Percentiles rank a stretch among this genome's conserved stretches.
phyloP scores from a whole-genome alignment of 2,888 invertebrate genomes.

The Thera britannica region DNA sequence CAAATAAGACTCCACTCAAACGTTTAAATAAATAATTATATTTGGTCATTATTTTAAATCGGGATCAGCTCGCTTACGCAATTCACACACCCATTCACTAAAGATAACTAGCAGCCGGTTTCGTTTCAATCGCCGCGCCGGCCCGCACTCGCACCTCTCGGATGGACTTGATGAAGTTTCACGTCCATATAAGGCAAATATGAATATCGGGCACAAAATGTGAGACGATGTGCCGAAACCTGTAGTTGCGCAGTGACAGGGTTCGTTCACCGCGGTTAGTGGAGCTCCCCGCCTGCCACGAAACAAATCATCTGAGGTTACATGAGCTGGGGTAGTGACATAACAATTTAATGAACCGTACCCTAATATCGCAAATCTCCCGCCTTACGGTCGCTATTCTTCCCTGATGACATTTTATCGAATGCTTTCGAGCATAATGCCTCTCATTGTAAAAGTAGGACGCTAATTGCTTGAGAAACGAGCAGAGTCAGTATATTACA shows the following conservation, averaged over 20 bases:
- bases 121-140: slow-evolving; percentile 30
- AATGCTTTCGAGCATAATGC: background rate
- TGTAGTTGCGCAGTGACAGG: slow-evolving; percentile 73
- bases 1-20: slow-evolving; percentile 27
- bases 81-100: slow-evolving; percentile 39
- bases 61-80: slow-evolving; percentile 29
- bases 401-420: background rate
- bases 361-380: slow-evolving; percentile 42
- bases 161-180: slow-evolving; percentile 51
- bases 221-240: slow-evolving; percentile 74
- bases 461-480: slow-evolving; percentile 31
- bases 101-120: slow-evolving; percentile 27
- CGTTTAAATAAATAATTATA: slow-evolving; percentile 26
- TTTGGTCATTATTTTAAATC: slow-evolving; percentile 29
- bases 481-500: slow-evolving; percentile 36
- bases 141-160: slow-evolving; percentile 4
- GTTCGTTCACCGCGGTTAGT: slow-evolving; percentile 78
- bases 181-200: slow-evolving; percentile 60
- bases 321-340: slow-evolving; percentile 58
- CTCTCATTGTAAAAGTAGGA: slow-evolving; percentile 32
- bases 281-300: slow-evolving; percentile 55
- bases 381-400: background rate
- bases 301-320: slow-evolving; percentile 71
- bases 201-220: slow-evolving; percentile 62
- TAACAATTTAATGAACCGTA: slow-evolving; percentile 59